Evolutionary conservation across 2,797 vertebrate species (phyloP), one percentile per base, ranked within the genome.

Genomic region (Semaprochilodus insignis): DNA sequence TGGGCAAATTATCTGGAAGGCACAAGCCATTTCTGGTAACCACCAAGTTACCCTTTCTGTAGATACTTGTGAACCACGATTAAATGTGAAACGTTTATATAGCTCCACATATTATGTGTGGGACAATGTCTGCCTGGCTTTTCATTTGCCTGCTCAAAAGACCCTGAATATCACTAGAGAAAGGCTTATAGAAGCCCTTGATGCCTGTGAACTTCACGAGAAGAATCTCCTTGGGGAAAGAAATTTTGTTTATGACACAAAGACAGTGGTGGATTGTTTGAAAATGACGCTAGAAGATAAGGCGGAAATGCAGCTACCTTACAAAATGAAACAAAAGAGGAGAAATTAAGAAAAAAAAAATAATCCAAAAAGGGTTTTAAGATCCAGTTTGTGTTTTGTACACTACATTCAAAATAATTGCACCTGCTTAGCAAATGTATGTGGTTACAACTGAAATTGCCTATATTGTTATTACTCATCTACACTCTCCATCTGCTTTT

Each of bases 81-180:
- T 16, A 1, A 66, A 54, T 54, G 6, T 62, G 59, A n/a, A 66
- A 40, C 1, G 25, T 5, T n/a, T 14, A 57, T 2, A 40, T 11
- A 3, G 0, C 3, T 8, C 6, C 13, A 0, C 34, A 1, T 0
- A 5, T 82, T 87, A 82, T 71, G 84, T 88, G 27, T 89, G 87
- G 87, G 88, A 89, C 83, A 65, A 83, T 0, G 66, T 86, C 40
- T 70, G 59, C 6, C 21, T 89, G 6, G 70, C 34, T 19, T 88
- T 89, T 71, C 63, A 86, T 51, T 31, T 88, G 17, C 82, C 73
- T 25, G 0, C 31, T 10, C 14, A 1, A 15, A 25, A 48, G 0
- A n/a, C n/a, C 21, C 36, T 88, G 3, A 17, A 34, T 21, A 11
- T 85, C 2, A n/a, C 65, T 14, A 57, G 25, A 21, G 1, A 6